These are phyloP conservation scores for Meiosimyza platycephala DNA, from an alignment of 2,888 invertebrate genomes.

Conservation along the genomic window DNA sequence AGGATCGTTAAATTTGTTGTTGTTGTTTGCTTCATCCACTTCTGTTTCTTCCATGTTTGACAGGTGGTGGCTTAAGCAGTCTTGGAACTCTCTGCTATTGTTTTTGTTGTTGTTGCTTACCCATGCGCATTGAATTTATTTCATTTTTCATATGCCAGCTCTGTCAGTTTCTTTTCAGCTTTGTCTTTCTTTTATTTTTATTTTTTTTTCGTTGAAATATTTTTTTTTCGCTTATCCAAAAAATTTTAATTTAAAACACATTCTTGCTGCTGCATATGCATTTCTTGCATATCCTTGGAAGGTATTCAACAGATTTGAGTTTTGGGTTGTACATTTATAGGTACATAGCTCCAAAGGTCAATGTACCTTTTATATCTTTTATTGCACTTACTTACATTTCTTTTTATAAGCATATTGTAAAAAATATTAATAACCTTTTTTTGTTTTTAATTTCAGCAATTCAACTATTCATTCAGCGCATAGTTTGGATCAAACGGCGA, in stretches of 20 bases:
- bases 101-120: conserved; percentile 3
- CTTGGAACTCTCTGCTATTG: not conserved
- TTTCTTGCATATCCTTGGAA: conserved; percentile 13
- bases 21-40: conserved; percentile 35
- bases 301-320: conserved; percentile 7
- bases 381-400: too few species aligned
- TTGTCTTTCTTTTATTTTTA: conserved; percentile 1
- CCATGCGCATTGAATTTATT: conserved; percentile 25
- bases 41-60: conserved; percentile 53
- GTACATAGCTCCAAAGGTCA: not conserved
- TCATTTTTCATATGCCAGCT: conserved; percentile 30
- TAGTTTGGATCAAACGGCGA: not conserved
- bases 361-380: not conserved
- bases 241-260: conserved; percentile 46
- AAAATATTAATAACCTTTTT: not conserved
- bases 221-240: conserved; percentile 47
- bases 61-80: conserved; percentile 56
- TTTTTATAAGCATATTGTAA: too few species aligned
- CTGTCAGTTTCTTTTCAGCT: not conserved
- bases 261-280: conserved; percentile 9
- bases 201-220: not conserved
- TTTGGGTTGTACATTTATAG: not conserved
- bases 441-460: not conserved
- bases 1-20: conserved; percentile 13
- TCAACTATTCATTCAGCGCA: not conserved